These are phyloP conservation scores for Philereme transversata DNA, from an alignment of 2,888 invertebrate species.

Conservation along the genomic window DNA sequence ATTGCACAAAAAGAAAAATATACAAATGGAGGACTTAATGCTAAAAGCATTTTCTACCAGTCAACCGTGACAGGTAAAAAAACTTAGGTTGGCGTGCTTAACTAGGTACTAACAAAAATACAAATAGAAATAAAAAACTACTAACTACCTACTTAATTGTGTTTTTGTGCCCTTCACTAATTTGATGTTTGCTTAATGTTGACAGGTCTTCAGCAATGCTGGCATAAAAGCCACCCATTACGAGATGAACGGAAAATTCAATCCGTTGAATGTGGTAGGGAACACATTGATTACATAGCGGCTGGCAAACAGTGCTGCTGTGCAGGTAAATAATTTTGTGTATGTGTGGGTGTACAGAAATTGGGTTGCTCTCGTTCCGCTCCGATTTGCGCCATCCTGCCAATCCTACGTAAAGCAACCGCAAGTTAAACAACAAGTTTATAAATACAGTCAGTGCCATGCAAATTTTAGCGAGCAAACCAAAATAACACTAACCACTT, in stretches of 20 bases:
- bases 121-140: no score
- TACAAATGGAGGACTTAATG: no score
- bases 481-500: background rate
- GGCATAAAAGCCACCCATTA: slow-evolving; percentile 57
- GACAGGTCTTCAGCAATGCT: slow-evolving; percentile 25
- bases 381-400: slow-evolving; percentile 33
- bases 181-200: slow-evolving; percentile 11
- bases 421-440: slow-evolving; percentile 8
- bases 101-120: no score
- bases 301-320: slow-evolving; percentile 47
- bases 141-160: no score
- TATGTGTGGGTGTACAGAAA: slow-evolving; percentile 44
- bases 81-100: no score
- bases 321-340: slow-evolving; percentile 59
- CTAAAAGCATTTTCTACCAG: no score
- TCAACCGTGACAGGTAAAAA: no score
- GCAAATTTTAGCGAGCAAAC: background rate
- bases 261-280: slow-evolving; percentile 55
- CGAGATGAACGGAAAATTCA: slow-evolving; percentile 59
- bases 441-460: slow-evolving; percentile 10
- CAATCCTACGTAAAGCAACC: slow-evolving; percentile 5
- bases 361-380: slow-evolving; percentile 45
- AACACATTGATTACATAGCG: slow-evolving; percentile 58
- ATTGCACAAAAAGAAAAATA: no score
- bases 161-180: slow-evolving; percentile 3